These are phyloP conservation scores for Bos indicus DNA, from an alignment of 2,113 vertebrate species.

Conservation along the genomic window DNA sequence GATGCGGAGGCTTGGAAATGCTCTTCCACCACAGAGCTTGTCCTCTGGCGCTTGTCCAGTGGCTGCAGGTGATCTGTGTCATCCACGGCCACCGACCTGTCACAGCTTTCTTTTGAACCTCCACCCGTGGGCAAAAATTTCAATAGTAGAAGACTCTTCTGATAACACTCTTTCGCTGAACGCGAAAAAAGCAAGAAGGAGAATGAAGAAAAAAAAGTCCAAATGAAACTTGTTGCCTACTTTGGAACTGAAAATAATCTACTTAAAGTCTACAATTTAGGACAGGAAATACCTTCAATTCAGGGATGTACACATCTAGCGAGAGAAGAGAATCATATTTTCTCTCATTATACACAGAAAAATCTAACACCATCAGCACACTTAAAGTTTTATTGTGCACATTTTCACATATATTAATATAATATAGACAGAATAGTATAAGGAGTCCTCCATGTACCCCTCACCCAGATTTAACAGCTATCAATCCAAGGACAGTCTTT, in stretches of 20 bases:
- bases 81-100: slow-evolving; percentile 39
- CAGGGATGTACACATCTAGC: neutral
- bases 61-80: slow-evolving; percentile 56
- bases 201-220: neutral
- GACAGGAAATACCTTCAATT: neutral
- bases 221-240: slow-evolving; percentile 18
- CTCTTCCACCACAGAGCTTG: slow-evolving; percentile 78
- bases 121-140: slow-evolving; percentile 83
- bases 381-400: neutral
- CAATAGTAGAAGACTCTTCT: slow-evolving; percentile 92
- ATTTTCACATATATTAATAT: neutral
- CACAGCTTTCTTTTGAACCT: slow-evolving; percentile 66
- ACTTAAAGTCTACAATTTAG: neutral
- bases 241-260: slow-evolving; percentile 7
- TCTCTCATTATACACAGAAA: neutral
- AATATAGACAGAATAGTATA: neutral
- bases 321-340: neutral
- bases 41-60: slow-evolving; percentile 66
- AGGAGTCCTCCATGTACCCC: neutral
- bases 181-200: neutral
- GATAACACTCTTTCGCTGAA: slow-evolving; percentile 91
- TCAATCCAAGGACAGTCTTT: neutral
- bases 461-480: neutral
- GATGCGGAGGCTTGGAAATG: slow-evolving; percentile 84
- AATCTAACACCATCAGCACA: neutral